Evolutionary conservation across 2,888 invertebrate species (phyloP), one percentile per base, ranked within the genome.

Genomic region (Nymphalis polychloros): DNA sequence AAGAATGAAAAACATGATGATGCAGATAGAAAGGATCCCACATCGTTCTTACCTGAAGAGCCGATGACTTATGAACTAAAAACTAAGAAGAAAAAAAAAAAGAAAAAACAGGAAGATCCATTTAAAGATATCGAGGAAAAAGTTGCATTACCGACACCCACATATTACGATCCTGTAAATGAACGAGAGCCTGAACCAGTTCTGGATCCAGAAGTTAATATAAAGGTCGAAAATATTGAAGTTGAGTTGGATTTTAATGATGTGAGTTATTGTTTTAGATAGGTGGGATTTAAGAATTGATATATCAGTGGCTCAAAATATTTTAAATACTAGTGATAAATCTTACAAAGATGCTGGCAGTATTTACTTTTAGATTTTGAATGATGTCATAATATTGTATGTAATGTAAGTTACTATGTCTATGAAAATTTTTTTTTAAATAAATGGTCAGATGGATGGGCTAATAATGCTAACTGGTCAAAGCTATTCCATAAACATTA

Each of bases 141-240:
- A 69, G 63, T 75, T 41, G 55, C 77, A 71, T 68, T 63, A 71
- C 78, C 73, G 60, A 77, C 68, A 52, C 73, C 63, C 65, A 80
- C 72, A 35, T 64, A 73, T 52, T 71, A 75, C 64, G 71, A 75
- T 48, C 73, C 76, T 19, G 46, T 49, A 8, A n/a, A 55, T 10
- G 72, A 75, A 6, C 20, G 31, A 2, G 61, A 66, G 10, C 23
- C 74, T 67, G 69, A 72, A 72, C 63, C 78, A 59, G 69, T 76
- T 8, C 75, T 91, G 52, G 90, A 91, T 64, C 87, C 91, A 0
- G 91, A 91, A 72, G 87, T 91, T 31, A 86, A 79, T 70, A 90
- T 92, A 17, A 92, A 92, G 75, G 92, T 86, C 17, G 92, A 92
- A 72, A 86, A 90, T 77, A 92, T 92, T 72, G 90, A 92, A 74